Conservation (phyloP, 2,113 vertebrate genomes). For the Tyto alba region DNA sequence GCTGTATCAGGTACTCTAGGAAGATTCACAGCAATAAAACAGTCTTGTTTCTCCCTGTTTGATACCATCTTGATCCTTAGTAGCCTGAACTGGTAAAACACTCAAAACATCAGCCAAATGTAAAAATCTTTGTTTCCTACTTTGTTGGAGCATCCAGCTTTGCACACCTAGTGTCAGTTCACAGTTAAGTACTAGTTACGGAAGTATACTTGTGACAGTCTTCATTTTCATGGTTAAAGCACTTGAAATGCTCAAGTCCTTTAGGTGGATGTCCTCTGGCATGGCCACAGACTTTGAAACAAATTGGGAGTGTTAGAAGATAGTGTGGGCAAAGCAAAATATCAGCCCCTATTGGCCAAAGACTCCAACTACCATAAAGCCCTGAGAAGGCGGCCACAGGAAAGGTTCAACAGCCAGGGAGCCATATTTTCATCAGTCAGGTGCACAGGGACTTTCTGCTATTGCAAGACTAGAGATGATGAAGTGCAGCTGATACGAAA, state of each 20-base stretch:
- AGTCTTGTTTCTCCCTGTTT: not conserved
- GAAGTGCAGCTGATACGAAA: not conserved
- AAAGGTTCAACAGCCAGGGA: no score
- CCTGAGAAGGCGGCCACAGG: no score
- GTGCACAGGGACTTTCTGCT: not conserved
- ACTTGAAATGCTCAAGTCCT: not conserved
- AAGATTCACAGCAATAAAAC: not conserved
- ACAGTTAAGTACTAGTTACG: not conserved
- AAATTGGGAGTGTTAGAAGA: not conserved
- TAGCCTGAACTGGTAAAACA: not conserved
- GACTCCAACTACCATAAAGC: no score
- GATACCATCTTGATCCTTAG: not conserved
- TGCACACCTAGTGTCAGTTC: accelerated
- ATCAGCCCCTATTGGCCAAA: no score
- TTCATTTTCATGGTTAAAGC: not conserved
- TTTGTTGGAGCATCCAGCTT: not conserved
- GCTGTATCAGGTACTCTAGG: not conserved
- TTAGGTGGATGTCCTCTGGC: not conserved
- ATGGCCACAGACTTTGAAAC: not conserved
- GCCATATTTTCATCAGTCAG: no score
- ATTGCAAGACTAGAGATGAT: not conserved
- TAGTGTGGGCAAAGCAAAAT: not conserved
- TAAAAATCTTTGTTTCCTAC: not conserved
- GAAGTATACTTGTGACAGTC: not conserved
- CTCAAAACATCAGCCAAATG: not conserved